Evolutionary conservation across 1,140 invertebrate species (phyloP), one percentile per base, ranked within the genome.

Genomic region (Bombus sibiricus): DNA sequence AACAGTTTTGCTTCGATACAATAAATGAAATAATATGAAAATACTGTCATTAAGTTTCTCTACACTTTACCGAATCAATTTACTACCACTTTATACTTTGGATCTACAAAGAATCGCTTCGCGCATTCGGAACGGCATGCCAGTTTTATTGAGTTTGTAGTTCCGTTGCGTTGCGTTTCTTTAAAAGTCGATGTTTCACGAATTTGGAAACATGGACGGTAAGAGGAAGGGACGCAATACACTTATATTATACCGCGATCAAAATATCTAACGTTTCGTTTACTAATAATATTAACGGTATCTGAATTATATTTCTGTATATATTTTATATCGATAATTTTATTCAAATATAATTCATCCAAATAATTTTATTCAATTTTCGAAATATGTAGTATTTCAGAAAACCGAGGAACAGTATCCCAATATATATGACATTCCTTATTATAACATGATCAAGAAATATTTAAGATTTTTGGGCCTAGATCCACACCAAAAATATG

Each of bases 361-460:
- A 28, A 10, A 28, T 62, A 13, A 62, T 53, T 62, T n/a, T 22
- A 37, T 39, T 15, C 9, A 76, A 57, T 8, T 18, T 5, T 34
- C 25, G 34, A 53, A 9, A 25, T 34, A 34, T 15, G 0, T 15
- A 77, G 75, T n/a, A 15, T 28, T 66, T 15, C 76, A 66, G 39
- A 9, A 25, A 1, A 15, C 0, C 0, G 10, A 10, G 0, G 9
- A 4, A 37, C 22, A 37, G 0, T 1, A 28, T 25, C 5, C 8
- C 0, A 10, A 10, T 32, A 39, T 43, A 18, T 78, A 43, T 22
- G n/a, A 78, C 1, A 78, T 78, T 15, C 22, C 59, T 0, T 28
- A 78, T 34, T 78, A 78, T n/a, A 64, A 78, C 4, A 3, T 0
- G 6, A 28, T 64, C 0, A 43, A 32, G 12, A 64, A 25, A 12